Evolutionary conservation across 2,113 vertebrate genomes (phyloP).

Genomic region (Gambusia holbrooki): DNA sequence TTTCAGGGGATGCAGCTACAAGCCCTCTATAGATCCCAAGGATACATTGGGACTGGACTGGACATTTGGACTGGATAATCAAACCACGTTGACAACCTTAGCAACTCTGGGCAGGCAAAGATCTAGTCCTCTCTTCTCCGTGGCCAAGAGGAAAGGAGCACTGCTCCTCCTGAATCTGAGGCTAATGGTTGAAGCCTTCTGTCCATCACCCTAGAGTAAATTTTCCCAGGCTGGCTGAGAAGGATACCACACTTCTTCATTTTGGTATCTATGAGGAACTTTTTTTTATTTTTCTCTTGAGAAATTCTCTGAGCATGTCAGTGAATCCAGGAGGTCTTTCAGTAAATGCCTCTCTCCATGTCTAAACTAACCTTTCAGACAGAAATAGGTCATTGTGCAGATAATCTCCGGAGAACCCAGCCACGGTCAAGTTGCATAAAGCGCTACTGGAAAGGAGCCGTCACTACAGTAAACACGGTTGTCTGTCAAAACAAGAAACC

Average conservation of each 20-base stretch:
- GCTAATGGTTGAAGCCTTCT: background rate
- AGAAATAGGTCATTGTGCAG: slow-evolving; percentile 61
- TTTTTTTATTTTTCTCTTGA: slow-evolving; percentile 11
- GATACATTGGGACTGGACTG: background rate
- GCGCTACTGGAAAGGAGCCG: slow-evolving; percentile 25
- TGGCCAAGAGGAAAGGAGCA: background rate
- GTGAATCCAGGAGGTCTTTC: slow-evolving; percentile 28
- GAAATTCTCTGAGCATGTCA: background rate
- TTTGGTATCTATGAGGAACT: slow-evolving; percentile 22
- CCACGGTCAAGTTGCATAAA: slow-evolving; percentile 44
- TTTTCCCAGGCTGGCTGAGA: background rate
- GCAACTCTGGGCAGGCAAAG: background rate
- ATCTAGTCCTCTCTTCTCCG: background rate
- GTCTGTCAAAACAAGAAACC: slow-evolving; percentile 29
- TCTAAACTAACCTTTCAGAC: slow-evolving; percentile 34
- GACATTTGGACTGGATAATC: background rate
- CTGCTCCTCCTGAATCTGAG: background rate
- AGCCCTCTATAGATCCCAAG: background rate
- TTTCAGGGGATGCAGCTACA: background rate
- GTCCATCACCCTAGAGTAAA: background rate
- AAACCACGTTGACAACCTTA: too few relatives aligned
- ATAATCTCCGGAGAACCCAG: slow-evolving; percentile 44
- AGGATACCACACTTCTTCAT: background rate
- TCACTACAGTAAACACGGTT: slow-evolving; percentile 38
- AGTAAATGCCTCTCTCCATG: slow-evolving; percentile 40